These are phyloP conservation scores for Aphrophora alni DNA, from an alignment of 2,888 invertebrate genomes.

Conservation along the genomic window DNA sequence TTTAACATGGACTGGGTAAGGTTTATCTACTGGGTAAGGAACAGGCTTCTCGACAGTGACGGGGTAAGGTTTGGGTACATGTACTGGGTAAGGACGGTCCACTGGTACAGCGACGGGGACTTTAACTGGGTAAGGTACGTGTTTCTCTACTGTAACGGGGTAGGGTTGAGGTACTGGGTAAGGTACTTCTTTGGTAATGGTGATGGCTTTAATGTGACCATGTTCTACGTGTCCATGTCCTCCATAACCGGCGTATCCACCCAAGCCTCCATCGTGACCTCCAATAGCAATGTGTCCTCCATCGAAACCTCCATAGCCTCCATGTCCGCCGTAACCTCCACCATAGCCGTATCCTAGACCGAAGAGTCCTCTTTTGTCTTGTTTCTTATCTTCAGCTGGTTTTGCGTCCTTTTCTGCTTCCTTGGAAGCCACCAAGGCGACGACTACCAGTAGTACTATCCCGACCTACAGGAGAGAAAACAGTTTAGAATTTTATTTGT, in stretches of 20 bases:
- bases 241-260: constrained; percentile 52
- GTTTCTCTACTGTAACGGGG: constrained; percentile 61
- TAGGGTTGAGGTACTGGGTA: constrained; percentile 63
- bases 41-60: constrained; percentile 58
- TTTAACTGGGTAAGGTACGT: constrained; percentile 58
- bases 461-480: not conserved
- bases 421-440: constrained; percentile 58
- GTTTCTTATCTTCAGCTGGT: constrained; percentile 50
- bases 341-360: constrained; percentile 54
- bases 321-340: constrained; percentile 45
- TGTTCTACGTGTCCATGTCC: constrained; percentile 3
- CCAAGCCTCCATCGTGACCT: constrained; percentile 46
- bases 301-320: constrained; percentile 17
- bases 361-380: constrained; percentile 58
- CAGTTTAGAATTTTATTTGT: too few species aligned
- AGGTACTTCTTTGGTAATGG: constrained; percentile 58
- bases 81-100: constrained; percentile 56
- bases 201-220: constrained; percentile 51
- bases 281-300: constrained; percentile 4
- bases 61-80: constrained; percentile 56
- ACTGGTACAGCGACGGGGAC: constrained; percentile 56
- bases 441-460: constrained; percentile 44
- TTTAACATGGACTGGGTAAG: constrained; percentile 57
- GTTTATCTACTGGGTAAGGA: constrained; percentile 60
- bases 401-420: constrained; percentile 49